These are phyloP conservation scores for Eilema griseolum DNA, from an alignment of 2,888 invertebrate species.

Conservation along the genomic window DNA sequence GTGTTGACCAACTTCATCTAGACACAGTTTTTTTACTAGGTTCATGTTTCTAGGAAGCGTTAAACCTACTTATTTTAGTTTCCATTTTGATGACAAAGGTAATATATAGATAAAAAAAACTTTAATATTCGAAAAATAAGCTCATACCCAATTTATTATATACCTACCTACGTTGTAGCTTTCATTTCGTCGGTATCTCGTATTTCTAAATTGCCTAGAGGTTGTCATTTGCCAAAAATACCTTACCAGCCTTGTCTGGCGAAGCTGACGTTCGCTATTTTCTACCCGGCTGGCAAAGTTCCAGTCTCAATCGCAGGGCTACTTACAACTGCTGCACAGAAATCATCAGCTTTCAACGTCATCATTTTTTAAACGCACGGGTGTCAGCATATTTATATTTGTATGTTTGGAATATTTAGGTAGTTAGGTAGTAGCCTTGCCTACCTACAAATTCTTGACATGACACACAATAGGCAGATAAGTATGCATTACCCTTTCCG, in stretches of 20 bases:
- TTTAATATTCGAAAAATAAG: background rate
- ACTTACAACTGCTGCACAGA: conserved; percentile 22
- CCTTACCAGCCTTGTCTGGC: conserved; percentile 42
- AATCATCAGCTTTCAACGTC: conserved; percentile 19
- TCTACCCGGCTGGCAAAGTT: conserved; percentile 45
- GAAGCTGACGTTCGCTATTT: conserved; percentile 52
- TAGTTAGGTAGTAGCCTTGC: background rate
- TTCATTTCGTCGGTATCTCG: conserved; percentile 9
- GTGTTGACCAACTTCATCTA: background rate
- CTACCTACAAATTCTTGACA: background rate
- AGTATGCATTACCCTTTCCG: too few relatives aligned
- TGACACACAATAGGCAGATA: too few relatives aligned
- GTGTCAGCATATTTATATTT: background rate
- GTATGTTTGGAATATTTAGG: background rate
- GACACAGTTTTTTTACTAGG: background rate
- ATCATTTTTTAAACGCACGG: conserved; percentile 4
- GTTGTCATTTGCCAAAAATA: conserved; percentile 49
- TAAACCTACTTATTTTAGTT: background rate
- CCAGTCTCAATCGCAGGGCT: conserved; percentile 47
- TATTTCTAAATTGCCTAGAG: conserved; percentile 26
- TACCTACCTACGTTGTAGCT: background rate
- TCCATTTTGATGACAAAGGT: background rate
- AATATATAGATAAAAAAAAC: background rate
- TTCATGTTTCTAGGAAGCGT: background rate
- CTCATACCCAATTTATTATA: background rate